Percentiles rank a stretch among this genome's conserved stretches.
These are phyloP conservation scores for Elanoides forficatus DNA, from an alignment of 2,113 vertebrate genomes.

Conservation along the genomic window DNA sequence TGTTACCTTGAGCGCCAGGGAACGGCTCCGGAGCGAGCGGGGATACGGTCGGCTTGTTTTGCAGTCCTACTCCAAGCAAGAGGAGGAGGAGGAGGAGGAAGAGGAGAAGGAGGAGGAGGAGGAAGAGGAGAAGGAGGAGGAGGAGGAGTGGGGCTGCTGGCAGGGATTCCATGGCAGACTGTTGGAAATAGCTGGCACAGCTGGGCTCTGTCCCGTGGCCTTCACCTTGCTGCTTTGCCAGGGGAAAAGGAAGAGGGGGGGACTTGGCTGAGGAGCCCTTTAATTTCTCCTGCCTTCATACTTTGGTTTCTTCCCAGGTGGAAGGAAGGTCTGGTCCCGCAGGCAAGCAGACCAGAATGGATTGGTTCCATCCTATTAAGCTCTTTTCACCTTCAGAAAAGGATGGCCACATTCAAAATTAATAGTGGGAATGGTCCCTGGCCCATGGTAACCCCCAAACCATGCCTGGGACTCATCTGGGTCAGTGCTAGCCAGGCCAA, in stretches of 20 bases:
- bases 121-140: neutral
- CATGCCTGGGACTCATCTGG: neutral
- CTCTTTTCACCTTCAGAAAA: neutral
- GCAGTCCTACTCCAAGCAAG: neutral
- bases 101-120: neutral
- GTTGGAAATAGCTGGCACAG: neutral
- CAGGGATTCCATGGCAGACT: neutral
- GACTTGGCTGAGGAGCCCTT: neutral
- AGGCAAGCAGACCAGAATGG: neutral
- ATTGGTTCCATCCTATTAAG: neutral
- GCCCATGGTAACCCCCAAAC: neutral
- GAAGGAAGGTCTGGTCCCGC: neutral
- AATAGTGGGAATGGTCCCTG: neutral
- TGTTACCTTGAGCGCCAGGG: slow-evolving; percentile 36
- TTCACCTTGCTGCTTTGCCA: slow-evolving; percentile 42
- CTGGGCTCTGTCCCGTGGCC: slow-evolving; percentile 47
- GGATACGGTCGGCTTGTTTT: slow-evolving; percentile 9
- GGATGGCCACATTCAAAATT: neutral
- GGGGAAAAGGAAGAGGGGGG: neutral
- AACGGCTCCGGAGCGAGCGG: rapidly evolving
- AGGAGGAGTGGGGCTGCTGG: neutral
- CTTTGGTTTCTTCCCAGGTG: neutral
- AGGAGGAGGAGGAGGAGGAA: neutral
- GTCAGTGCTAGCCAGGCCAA: neutral
- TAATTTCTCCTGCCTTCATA: neutral